Conservation (phyloP, 2,888 invertebrate species). For the Xestia ashworthii region DNA sequence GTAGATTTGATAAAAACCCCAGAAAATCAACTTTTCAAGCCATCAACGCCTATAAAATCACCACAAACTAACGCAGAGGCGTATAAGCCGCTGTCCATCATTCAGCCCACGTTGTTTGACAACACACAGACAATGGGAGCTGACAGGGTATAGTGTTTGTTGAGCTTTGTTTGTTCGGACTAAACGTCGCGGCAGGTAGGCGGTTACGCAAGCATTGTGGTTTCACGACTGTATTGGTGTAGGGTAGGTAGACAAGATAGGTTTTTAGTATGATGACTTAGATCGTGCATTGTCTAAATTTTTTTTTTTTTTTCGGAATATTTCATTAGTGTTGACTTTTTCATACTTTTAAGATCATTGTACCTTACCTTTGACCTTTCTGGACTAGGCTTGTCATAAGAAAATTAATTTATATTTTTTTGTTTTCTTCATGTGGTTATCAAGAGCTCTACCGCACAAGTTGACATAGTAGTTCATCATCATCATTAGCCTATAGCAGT, state of each 20-base stretch:
- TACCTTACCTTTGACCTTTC: background rate
- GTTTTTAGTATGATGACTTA: background rate
- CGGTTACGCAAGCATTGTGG: slow-evolving; percentile 39
- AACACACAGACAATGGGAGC: slow-evolving; percentile 82
- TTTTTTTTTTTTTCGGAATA: too few relatives aligned
- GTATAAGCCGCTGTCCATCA: slow-evolving; percentile 28
- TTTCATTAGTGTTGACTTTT: background rate
- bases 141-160: slow-evolving; percentile 80
- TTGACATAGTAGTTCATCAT: too few relatives aligned
- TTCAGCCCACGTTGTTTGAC: slow-evolving; percentile 52
- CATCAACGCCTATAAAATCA: slow-evolving; percentile 7
- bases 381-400: background rate
- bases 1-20: background rate
- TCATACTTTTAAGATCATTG: background rate
- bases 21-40: background rate
- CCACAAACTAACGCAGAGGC: slow-evolving; percentile 31
- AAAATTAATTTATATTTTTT: background rate
- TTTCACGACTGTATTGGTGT: slow-evolving; percentile 15
- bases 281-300: background rate
- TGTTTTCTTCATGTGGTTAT: too few relatives aligned
- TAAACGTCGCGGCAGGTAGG: slow-evolving; percentile 70
- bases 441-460: too few relatives aligned
- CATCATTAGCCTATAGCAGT: too few relatives aligned
- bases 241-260: background rate
- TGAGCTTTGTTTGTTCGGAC: slow-evolving; percentile 77